Percentiles rank a stretch among this genome's conserved stretches.
phyloP scores from a whole-genome alignment of 2,888 invertebrate species.

The Aphrophora alni region DNA sequence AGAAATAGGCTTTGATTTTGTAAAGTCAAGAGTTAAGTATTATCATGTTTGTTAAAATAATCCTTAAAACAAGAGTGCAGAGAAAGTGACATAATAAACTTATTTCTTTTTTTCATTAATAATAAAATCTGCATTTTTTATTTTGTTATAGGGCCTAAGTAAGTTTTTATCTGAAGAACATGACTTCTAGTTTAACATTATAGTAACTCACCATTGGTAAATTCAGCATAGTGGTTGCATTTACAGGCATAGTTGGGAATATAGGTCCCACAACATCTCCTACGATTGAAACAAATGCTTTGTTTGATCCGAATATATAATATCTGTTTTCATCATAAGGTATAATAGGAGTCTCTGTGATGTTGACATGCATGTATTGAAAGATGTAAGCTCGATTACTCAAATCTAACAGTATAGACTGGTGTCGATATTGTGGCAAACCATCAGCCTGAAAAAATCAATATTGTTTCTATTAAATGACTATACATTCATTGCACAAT shows the following conservation, averaged over 20 bases:
- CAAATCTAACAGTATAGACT: slow-evolving; percentile 88
- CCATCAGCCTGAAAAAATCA: slow-evolving; percentile 75
- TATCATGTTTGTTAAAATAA: too few species aligned
- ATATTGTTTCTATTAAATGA: background rate
- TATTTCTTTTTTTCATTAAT: too few species aligned
- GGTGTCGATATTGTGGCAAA: slow-evolving; percentile 89
- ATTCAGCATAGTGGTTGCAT: slow-evolving; percentile 79
- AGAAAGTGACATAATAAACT: too few species aligned
- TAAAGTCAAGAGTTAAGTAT: too few species aligned
- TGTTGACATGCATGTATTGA: slow-evolving; percentile 95
- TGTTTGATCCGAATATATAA: slow-evolving; percentile 93
- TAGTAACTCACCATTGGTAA: slow-evolving; percentile 74
- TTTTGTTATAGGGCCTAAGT: too few species aligned
- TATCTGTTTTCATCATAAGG: slow-evolving; percentile 90
- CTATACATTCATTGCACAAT: slow-evolving; percentile 15
- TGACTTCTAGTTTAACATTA: too few species aligned
- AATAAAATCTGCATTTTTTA: too few species aligned
- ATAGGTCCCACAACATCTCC: slow-evolving; percentile 94
- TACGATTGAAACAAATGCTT: slow-evolving; percentile 78
- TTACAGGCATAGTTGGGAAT: slow-evolving; percentile 91
- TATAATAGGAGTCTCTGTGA: slow-evolving; percentile 91
- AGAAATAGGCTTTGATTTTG: too few species aligned
- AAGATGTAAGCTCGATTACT: slow-evolving; percentile 90
- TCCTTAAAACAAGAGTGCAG: too few species aligned
- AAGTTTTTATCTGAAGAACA: too few species aligned